phyloP scores from a whole-genome alignment of 2,113 vertebrate species.

The Leucopsar rothschildi region DNA sequence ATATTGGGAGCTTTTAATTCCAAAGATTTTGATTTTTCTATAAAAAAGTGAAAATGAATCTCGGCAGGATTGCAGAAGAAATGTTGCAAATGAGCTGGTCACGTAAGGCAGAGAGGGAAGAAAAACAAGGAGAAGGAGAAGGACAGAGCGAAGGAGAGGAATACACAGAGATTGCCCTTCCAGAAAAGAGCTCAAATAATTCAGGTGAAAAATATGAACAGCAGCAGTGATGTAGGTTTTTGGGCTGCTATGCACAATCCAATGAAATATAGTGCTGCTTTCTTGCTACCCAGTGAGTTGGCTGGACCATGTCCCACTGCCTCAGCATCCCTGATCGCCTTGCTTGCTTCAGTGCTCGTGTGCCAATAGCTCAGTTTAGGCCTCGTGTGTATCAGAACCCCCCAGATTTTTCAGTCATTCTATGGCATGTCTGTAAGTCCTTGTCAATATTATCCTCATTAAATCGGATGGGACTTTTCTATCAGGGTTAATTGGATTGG shows the following conservation, averaged over 20 bases:
- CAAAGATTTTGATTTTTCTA: conserved; percentile 73
- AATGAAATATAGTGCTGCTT: background rate
- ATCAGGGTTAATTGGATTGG: background rate
- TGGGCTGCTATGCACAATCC: background rate
- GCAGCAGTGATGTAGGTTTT: background rate
- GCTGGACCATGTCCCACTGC: background rate
- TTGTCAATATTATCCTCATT: background rate
- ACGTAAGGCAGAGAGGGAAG: background rate
- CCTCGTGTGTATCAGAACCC: fast-evolving
- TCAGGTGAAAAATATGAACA: background rate
- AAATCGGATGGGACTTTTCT: background rate
- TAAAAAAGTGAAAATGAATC: conserved; percentile 78
- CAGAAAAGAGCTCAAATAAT: conserved; percentile 4
- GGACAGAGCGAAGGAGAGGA: background rate
- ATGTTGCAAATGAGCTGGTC: conserved; percentile 41
- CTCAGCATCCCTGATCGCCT: background rate
- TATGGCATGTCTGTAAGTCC: background rate
- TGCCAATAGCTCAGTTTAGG: background rate
- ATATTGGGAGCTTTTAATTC: conserved; percentile 72
- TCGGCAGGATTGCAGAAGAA: conserved; percentile 57
- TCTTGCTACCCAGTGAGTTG: background rate
- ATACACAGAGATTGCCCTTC: background rate
- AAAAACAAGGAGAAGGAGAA: background rate
- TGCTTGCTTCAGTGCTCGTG: background rate
- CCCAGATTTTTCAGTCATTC: background rate